Evolutionary conservation across 2,888 invertebrate species (phyloP).

Genomic region (Augiades crinisus): DNA sequence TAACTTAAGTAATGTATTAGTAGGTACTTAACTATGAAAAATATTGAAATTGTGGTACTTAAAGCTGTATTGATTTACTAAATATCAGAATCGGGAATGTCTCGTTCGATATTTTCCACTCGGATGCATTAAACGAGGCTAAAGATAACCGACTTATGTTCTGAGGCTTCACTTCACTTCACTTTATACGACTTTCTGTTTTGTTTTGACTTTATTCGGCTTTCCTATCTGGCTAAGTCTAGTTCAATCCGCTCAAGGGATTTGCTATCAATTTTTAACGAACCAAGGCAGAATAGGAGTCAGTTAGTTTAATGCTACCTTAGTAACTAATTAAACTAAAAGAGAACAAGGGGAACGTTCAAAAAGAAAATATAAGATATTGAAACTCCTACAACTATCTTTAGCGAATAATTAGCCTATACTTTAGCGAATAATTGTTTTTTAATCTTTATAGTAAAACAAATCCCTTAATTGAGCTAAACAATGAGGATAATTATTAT

Average conservation of each 20-base stretch:
- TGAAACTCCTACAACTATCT: no score
- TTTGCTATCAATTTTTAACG: conserved; percentile 22
- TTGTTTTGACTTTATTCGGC: conserved; percentile 33
- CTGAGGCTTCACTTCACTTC: conserved; percentile 41
- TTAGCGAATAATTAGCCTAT: no score
- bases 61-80: neutral
- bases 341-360: neutral
- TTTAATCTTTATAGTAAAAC: no score
- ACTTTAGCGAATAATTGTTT: no score
- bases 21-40: no score
- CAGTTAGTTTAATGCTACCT: conserved; percentile 10
- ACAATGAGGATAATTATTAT: conserved; percentile 68
- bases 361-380: no score
- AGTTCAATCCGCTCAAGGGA: conserved; percentile 32
- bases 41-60: no score
- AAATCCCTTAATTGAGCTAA: conserved; percentile 41
- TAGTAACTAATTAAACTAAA: conserved; percentile 10
- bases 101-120: neutral
- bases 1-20: no score
- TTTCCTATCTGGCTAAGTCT: conserved; percentile 30
- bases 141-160: conserved; percentile 63
- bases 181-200: conserved; percentile 44
- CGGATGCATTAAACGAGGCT: conserved; percentile 32
- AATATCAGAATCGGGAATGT: neutral
- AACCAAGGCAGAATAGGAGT: conserved; percentile 2